Percentiles rank a stretch among this genome's conserved stretches.
phyloP scores from a whole-genome alignment of 2,888 invertebrate species.

The Fragum sueziense region DNA sequence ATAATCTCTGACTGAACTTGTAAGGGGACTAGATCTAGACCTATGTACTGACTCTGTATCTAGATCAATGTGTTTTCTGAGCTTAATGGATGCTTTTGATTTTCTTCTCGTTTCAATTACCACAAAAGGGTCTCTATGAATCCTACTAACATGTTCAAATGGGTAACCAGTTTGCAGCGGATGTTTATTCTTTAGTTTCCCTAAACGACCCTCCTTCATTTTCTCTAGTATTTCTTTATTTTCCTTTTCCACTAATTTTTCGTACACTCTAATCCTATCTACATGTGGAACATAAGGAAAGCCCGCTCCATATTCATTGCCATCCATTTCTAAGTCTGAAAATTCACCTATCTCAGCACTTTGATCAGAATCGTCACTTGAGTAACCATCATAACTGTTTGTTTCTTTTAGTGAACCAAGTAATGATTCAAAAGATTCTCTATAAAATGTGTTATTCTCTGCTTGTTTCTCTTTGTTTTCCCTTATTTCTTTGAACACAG shows the following conservation, averaged over 20 bases:
- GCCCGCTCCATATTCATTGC: neutral
- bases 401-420: neutral
- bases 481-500: neutral
- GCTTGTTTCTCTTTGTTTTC: neutral
- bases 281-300: constrained; percentile 21
- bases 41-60: neutral
- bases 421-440: neutral
- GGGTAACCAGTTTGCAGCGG: neutral
- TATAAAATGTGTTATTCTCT: no score
- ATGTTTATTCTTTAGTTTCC: neutral
- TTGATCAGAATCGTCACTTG: neutral
- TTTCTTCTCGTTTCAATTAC: constrained; percentile 1
- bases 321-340: neutral
- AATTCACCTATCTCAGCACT: neutral
- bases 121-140: neutral
- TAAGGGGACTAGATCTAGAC: neutral
- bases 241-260: constrained; percentile 40
- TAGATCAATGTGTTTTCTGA: neutral
- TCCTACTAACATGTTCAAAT: neutral
- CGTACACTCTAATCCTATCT: constrained; percentile 50
- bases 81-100: neutral
- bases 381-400: neutral
- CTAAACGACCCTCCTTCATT: constrained; percentile 8
- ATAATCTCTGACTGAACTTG: constrained; percentile 17
- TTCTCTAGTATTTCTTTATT: constrained; percentile 29